Evolutionary conservation across 2,888 invertebrate species (phyloP).

Genomic region (Alitta virens): DNA sequence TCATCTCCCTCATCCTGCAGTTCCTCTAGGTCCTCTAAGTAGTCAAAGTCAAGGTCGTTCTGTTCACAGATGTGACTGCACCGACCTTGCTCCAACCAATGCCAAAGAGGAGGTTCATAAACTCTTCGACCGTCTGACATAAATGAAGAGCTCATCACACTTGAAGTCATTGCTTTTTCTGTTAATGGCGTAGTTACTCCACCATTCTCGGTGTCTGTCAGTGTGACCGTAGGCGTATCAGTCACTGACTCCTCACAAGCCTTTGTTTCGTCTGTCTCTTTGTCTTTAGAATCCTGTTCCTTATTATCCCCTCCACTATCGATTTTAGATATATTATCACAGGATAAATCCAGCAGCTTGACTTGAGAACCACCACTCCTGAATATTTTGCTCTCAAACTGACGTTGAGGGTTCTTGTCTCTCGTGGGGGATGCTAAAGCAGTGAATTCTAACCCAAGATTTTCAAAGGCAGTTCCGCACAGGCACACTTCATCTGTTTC

Average conservation of each 20-base stretch:
- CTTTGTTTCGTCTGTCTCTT: not conserved
- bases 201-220: not conserved
- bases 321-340: no score
- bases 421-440: not conserved
- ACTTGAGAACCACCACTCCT: not conserved
- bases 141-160: not conserved
- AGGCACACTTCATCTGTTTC: slow-evolving; percentile 16
- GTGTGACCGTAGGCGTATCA: not conserved
- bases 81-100: slow-evolving; percentile 10
- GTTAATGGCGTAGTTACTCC: not conserved
- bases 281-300: slow-evolving; percentile 1
- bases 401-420: not conserved
- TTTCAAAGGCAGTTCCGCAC: slow-evolving; percentile 13
- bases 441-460: slow-evolving; percentile 13
- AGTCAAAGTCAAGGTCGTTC: not conserved
- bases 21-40: slow-evolving; percentile 4
- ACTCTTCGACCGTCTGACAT: slow-evolving; percentile 1
- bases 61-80: slow-evolving; percentile 10
- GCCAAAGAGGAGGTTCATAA: slow-evolving; percentile 12
- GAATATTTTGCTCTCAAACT: not conserved
- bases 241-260: not conserved
- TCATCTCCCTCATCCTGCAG: slow-evolving; percentile 10
- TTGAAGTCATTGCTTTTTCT: not conserved
- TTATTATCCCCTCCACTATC: not conserved
- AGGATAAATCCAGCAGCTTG: no score